Evolutionary conservation across 1,140 invertebrate genomes (phyloP), one percentile per base, ranked within the genome.

Genomic region (Dermatophagoides farinae): DNA sequence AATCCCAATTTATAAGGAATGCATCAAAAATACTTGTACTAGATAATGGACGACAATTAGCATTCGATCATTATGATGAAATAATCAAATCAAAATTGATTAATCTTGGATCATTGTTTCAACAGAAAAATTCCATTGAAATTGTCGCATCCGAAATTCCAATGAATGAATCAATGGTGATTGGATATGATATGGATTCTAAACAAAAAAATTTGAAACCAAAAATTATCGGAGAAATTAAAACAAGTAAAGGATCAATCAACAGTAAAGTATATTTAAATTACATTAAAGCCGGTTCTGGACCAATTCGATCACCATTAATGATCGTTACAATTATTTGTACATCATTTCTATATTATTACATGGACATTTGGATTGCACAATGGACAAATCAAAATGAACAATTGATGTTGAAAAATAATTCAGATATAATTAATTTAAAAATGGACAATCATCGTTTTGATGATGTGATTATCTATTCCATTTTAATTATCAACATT

Each of bases 1-100:
- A 80, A 62, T 65, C 79, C 18, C 75, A 80, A 70, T 69, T 67
- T 18, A 20, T 64, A 14, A 55, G 40, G 49, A 61, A 61, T n/a
- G 51, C 62, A 6, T 22, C 23, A 10, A 62, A 62, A 55, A 64
- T 64, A 52, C 43, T 64, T 12, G 46, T 63, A 6, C 11, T 64
- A 2, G 52, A 54, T 0, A 73, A 49, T 67, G 90, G 64, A 2
- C 31, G 51, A 55, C 46, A 22, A 38, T 46, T 52, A 9, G 49
- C 44, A 11, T 61, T 39, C 20, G 63, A 47, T 14, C 43, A 25
- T 38, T 65, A 52, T 46, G 37, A 65, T 16, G 46, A 55, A 31
- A 53, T 65, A 4, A n/a, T 25, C 14, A 23, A 11, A 44, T 1
- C 39, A 41, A 31, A 31, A 31, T 43, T 60, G 25, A n/a, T 52